Evolutionary conservation across 1,140 invertebrate genomes (phyloP), one percentile per base, ranked within the genome.

Genomic region (Vanessa tameamea): DNA sequence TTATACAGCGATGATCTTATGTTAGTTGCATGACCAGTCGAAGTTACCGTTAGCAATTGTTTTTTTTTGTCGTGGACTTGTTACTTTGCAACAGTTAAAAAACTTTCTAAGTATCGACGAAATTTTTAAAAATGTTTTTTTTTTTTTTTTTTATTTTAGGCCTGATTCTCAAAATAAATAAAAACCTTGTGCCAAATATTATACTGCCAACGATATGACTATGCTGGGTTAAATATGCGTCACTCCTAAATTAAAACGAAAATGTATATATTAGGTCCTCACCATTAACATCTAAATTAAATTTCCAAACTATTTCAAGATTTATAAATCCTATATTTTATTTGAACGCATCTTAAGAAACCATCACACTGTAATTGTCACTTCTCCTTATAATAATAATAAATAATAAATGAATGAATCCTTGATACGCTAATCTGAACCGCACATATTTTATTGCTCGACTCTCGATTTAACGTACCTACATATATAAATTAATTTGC

Each of bases 141-240:
- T 61, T 61, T 61, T 61, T 26, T 61, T 14, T 61, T 31, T 43
- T 23, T 2, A 31, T 0, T 50, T 63, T 23, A 63, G 57, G 57
- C 47, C 23, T 47, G 68, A 59, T 51, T 48, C 57, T 63, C 50
- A 70, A 59, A 70, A 63, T 70, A 43, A 70, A 63, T 64, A 51
- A 47, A 51, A 23, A 37, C 47, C 23, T 63, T 47, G 68, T 70
- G 59, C 68, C 68, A 70, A 70, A 70, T 59, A 51, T 50, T 31
- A n/a, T 63, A 63, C 59, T 70, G 68, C 68, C 57, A 70, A 70
- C 14, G 20, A 43, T 63, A 59, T 70, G 68, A 70, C 57, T 70
- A 70, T 50, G 57, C 59, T 50, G 47, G 59, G 57, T 70, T 50
- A 63, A 63, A 50, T 63, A 50, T 70, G 61, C 57, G 15, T 51